These are phyloP conservation scores for Drosophila putrida DNA, from an alignment of 2,888 invertebrate species.

Conservation along the genomic window DNA sequence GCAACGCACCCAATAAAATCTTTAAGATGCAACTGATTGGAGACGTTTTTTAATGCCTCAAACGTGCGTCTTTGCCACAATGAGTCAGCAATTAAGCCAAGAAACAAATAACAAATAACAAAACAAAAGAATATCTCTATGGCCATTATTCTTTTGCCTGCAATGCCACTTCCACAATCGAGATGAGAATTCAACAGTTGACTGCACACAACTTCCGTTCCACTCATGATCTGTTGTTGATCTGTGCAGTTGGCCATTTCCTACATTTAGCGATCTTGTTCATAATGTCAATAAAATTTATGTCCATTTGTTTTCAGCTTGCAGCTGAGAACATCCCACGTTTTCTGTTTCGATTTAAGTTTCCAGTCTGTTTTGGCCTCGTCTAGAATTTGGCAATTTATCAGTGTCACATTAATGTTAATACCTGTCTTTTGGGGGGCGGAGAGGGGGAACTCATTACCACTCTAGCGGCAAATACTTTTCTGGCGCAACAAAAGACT, in stretches of 20 bases:
- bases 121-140: slow-evolving; percentile 17
- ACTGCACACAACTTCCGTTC: slow-evolving; percentile 80
- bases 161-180: slow-evolving; percentile 38
- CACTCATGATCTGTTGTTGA: slow-evolving; percentile 51
- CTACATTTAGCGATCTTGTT: slow-evolving; percentile 63
- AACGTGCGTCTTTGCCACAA: slow-evolving; percentile 51
- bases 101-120: slow-evolving; percentile 4
- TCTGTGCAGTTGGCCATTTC: slow-evolving; percentile 46
- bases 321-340: slow-evolving; percentile 22
- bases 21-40: slow-evolving; percentile 21
- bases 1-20: slow-evolving; percentile 12
- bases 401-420: slow-evolving; percentile 72
- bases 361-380: slow-evolving; percentile 55
- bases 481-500: slow-evolving; percentile 57
- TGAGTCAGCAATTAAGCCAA: slow-evolving; percentile 18
- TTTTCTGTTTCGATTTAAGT: slow-evolving; percentile 19
- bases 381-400: slow-evolving; percentile 73
- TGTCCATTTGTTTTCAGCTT: slow-evolving; percentile 64
- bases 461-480: slow-evolving; percentile 37
- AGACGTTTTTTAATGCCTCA: slow-evolving; percentile 54
- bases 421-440: slow-evolving; percentile 18
- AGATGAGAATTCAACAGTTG: slow-evolving; percentile 66
- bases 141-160: slow-evolving; percentile 66
- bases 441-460: slow-evolving; percentile 10
- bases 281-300: slow-evolving; percentile 81